Evolutionary conservation across 2,888 invertebrate species (phyloP).

Genomic region (Parnassius glacialis): DNA sequence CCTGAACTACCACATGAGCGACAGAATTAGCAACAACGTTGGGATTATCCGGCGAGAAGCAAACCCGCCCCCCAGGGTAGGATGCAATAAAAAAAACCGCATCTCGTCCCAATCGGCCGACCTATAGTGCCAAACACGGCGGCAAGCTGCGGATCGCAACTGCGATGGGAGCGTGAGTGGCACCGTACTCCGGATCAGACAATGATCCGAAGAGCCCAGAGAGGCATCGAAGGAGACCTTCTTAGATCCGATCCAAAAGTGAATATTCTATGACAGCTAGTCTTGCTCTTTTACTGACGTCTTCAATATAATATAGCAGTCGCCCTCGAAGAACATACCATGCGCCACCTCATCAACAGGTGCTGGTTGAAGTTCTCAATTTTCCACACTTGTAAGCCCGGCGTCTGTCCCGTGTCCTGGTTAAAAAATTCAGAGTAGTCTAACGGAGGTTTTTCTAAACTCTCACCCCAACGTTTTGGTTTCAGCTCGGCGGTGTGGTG

Average conservation of each 20-base stretch:
- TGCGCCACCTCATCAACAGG: constrained; percentile 95
- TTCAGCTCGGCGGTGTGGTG: constrained; percentile 83
- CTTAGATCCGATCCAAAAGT: constrained; percentile 99
- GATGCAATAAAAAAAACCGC: too few relatives aligned
- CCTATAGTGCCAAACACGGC: too few relatives aligned
- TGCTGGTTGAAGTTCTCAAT: constrained; percentile 99
- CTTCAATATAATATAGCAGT: constrained; percentile 98
- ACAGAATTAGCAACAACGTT: too few relatives aligned
- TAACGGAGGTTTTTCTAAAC: constrained; percentile 95
- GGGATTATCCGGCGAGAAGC: too few relatives aligned
- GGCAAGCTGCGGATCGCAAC: too few relatives aligned
- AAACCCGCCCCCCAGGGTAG: too few relatives aligned
- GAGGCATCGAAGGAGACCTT: too few relatives aligned
- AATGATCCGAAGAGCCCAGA: too few relatives aligned
- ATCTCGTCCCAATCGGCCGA: too few relatives aligned
- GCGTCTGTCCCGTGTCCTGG: constrained; percentile 95
- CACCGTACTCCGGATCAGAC: too few relatives aligned
- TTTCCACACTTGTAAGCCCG: constrained; percentile 98
- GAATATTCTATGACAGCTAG: constrained; percentile 96
- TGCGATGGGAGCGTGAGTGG: too few relatives aligned
- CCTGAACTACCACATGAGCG: too few relatives aligned
- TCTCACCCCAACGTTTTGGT: constrained; percentile 98
- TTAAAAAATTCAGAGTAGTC: constrained; percentile 99
- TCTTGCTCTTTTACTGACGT: constrained; percentile 92
- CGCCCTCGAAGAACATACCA: constrained; percentile 99